Base-by-base conservation (phyloP, 2,113 vertebrate genomes). In the Mustela nigripes region DNA sequence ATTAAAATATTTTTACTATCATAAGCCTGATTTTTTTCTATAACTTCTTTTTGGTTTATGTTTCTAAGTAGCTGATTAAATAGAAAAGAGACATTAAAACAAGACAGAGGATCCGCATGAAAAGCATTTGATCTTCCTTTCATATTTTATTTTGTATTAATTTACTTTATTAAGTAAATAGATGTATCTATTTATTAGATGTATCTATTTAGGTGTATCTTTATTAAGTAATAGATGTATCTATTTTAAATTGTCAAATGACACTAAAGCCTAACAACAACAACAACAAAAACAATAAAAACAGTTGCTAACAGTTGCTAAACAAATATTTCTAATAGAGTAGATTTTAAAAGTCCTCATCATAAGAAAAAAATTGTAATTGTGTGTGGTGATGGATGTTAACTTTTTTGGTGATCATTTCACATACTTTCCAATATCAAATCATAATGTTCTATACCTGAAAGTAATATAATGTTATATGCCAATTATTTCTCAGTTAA, bases 21-120 rank as follows among this genome's bases (percentile, higher is more conserved):
- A 7, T 60, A 16, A 58, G 9, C 3, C 96, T 80, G 18, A 62
- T 24, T 78, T 82, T 82, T 95, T 93, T 21, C 18, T 1, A 6
- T 93, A 53, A 94, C 65, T 93, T 90, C 15, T 82, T 74, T 94
- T 95, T 53, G 78, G 3, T 60, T 84, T 31, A 63, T 48, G 3
- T 89, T 69, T 92, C 42, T 92, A 7, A 62, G 19, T 53, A 82
- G 21, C 5, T 21, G 82, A 24, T 33, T 56, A 78, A 48, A 84
- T 21, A 36, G 8, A 86, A 19, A 89, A 67, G 69, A 14, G 15
- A 58, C 8, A n/a, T 82, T 91, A 53, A 86, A 81, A 85, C 26
- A 71, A 91, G 45, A 39, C 19, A 39, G 14, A 24, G 1, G 22
- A 26, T 28, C 4, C 22, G 9, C 45, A 42, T 86, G 21, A 93